Conservation (phyloP, 2,888 invertebrate genomes). For the Bombylius major region DNA sequence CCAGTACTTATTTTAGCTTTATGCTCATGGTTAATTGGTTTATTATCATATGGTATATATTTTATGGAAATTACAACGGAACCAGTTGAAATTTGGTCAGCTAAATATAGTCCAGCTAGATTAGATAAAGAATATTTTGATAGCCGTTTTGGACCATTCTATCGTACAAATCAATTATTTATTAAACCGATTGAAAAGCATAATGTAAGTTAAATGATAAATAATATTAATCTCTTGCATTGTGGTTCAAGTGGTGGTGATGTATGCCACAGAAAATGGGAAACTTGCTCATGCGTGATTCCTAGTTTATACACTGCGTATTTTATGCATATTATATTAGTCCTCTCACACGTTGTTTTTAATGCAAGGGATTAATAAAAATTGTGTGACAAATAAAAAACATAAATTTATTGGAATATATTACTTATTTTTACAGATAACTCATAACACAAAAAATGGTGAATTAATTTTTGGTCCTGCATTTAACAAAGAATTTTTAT, state of each 20-base stretch:
- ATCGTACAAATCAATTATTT: constrained; percentile 79
- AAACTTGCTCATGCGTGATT: too few relatives aligned
- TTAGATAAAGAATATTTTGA: constrained; percentile 81
- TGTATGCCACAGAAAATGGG: too few relatives aligned
- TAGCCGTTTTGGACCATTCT: constrained; percentile 75
- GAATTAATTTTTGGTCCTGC: constrained; percentile 57
- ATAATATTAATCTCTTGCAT: background rate
- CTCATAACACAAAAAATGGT: constrained; percentile 34
- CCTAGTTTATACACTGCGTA: too few relatives aligned
- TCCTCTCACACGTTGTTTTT: too few relatives aligned
- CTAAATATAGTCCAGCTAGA: constrained; percentile 65
- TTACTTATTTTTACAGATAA: constrained; percentile 20
- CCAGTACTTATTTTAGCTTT: constrained; percentile 51
- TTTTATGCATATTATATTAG: too few relatives aligned
- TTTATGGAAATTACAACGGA: constrained; percentile 65
- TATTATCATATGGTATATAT: constrained; percentile 53
- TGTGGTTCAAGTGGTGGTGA: too few relatives aligned
- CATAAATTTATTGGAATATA: too few relatives aligned
- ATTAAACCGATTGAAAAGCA: constrained; percentile 50
- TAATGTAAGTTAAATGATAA: constrained; percentile 31
- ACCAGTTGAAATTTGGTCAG: constrained; percentile 89
- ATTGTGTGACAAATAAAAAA: too few relatives aligned
- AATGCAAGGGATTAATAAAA: too few relatives aligned
- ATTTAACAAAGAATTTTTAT: constrained; percentile 61
- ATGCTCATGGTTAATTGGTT: constrained; percentile 44